Conservation (phyloP, 2,888 invertebrate genomes). For the Tanytarsus gracilentus region DNA sequence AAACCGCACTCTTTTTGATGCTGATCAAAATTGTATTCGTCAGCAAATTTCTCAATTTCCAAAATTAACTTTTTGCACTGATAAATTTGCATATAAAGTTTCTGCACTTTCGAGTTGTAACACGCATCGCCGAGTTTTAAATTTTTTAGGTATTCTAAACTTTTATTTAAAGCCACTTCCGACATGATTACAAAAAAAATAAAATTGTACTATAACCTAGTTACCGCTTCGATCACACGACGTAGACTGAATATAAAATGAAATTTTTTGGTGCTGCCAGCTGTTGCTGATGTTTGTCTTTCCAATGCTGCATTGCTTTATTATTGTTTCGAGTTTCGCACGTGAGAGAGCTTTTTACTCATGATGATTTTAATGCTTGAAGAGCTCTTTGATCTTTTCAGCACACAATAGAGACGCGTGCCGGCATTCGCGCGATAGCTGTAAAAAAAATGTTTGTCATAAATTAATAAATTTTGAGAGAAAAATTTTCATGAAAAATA, state of each 20-base stretch:
- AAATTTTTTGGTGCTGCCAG: background rate
- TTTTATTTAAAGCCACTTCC: background rate
- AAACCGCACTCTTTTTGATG: conserved; percentile 87
- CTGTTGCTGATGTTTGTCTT: background rate
- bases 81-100: background rate
- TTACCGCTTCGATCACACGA: background rate
- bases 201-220: background rate
- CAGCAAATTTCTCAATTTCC: conserved; percentile 58
- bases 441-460: background rate
- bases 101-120: background rate
- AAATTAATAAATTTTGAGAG: background rate
- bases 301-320: background rate
- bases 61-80: conserved; percentile 48
- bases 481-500: too few species aligned
- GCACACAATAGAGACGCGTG: background rate
- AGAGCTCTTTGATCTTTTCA: background rate
- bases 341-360: too few species aligned
- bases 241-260: background rate
- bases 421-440: conserved; percentile 6
- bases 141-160: background rate
- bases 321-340: background rate
- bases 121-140: background rate
- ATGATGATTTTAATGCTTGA: background rate
- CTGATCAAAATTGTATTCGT: conserved; percentile 72
- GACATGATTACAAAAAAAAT: background rate